These are phyloP conservation scores for Folsomia candida DNA, from an alignment of 2,888 invertebrate genomes.

Conservation along the genomic window DNA sequence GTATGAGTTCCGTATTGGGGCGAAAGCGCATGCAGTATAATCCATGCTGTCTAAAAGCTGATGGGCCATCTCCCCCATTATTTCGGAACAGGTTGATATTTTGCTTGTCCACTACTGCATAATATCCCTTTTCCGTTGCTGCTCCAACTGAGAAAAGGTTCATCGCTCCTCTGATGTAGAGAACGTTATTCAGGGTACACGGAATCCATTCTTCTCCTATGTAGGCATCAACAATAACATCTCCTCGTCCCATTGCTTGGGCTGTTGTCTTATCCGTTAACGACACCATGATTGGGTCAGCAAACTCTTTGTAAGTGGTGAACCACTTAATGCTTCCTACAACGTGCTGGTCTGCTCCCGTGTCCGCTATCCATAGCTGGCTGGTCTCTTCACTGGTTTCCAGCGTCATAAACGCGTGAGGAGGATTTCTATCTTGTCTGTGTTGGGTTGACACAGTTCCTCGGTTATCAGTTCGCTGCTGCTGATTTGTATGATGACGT, in stretches of 20 bases:
- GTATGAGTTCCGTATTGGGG: too few species aligned
- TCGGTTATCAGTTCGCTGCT: too few species aligned
- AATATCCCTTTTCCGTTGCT: not conserved
- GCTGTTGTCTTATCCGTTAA: not conserved
- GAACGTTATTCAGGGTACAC: not conserved
- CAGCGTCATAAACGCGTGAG: too few species aligned
- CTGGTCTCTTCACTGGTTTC: constrained; percentile 38
- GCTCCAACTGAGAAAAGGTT: not conserved
- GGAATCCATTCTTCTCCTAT: not conserved
- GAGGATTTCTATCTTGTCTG: too few species aligned
- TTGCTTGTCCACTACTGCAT: not conserved
- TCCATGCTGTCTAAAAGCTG: not conserved
- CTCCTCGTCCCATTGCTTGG: not conserved
- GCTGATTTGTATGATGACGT: too few species aligned
- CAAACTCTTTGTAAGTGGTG: not conserved
- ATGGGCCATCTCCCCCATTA: not conserved
- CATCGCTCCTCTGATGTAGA: not conserved
- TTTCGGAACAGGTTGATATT: not conserved
- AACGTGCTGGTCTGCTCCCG: not conserved
- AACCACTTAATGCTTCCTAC: not conserved
- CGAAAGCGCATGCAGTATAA: not conserved
- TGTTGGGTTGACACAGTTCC: too few species aligned
- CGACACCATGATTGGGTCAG: not conserved
- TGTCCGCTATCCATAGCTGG: not conserved
- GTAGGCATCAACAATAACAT: not conserved